Evolutionary conservation across 2,113 vertebrate genomes (phyloP).

Genomic region (Corapipo altera): DNA sequence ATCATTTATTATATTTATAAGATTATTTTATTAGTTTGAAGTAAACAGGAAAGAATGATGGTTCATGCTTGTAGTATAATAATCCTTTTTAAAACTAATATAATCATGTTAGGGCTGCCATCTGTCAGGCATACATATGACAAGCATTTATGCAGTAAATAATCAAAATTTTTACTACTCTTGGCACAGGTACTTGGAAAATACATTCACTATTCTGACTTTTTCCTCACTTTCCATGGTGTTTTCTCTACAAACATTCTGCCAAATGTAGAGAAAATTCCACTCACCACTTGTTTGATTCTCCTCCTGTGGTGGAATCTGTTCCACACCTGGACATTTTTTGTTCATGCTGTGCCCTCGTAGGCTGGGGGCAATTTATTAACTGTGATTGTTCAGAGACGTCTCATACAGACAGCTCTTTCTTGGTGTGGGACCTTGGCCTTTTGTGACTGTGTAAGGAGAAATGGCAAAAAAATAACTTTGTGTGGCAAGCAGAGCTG

Average conservation of each 20-base stretch:
- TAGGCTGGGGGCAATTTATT: conserved; percentile 1
- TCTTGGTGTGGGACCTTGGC: background rate
- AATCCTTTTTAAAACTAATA: background rate
- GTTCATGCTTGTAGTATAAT: background rate
- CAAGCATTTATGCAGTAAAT: conserved; percentile 63
- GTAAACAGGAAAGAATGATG: background rate
- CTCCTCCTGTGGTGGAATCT: background rate
- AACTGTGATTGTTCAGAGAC: background rate
- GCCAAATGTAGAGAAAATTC: conserved; percentile 51
- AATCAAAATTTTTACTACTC: conserved; percentile 51
- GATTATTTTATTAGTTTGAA: background rate
- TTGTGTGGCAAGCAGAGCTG: background rate
- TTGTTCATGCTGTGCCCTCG: background rate
- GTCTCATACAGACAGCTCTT: background rate
- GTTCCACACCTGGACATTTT: background rate
- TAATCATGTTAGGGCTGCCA: background rate
- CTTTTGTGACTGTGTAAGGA: background rate
- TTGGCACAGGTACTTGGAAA: conserved; percentile 68
- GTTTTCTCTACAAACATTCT: conserved; percentile 61
- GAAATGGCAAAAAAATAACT: background rate
- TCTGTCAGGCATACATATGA: background rate
- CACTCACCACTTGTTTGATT: conserved; percentile 11
- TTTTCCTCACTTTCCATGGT: conserved; percentile 44
- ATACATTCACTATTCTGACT: background rate
- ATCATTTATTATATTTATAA: background rate